Base-by-base conservation (phyloP, 2,113 vertebrate species). In the Candoia aspera region DNA sequence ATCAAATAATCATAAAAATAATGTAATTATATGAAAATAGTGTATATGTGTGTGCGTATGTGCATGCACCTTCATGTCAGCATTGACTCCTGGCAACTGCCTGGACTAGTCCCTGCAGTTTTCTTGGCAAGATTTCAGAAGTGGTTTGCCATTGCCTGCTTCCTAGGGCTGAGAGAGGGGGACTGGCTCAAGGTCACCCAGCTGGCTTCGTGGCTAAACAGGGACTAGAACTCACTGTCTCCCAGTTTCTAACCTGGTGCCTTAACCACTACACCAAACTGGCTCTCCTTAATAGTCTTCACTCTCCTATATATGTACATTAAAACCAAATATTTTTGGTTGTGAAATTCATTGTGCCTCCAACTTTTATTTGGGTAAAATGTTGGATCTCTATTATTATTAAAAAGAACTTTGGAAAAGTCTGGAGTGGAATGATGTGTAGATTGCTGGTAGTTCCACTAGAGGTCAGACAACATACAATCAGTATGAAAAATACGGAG, bases 381-480 rank as follows among this genome's bases (percentile, higher is more conserved):
- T 1, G 6, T 79, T 37, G 68, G 33, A 6, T 79, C 68, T 79
- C 68, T 79, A 3, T 37, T 37, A 79, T 79, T 79, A 15, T 37
- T 33, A 79, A 79, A 42, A 73, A 37, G 42, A 79, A 2, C 24
- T 49, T 29, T 29, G 13, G 13, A n/a, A 55, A 62, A 68, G 8
- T 17, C 11, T 87, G 2, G 53, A 79, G 37, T 37, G 85, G 42
- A 57, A 87, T 54, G 3, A 29, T 19, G 23, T 68, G 33, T 89
- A 55, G 73, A 94, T 93, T 33, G 88, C 2, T 19, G 92, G 8
- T 42, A 87, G 0, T 17, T 26, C 2, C 33, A 93, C 55, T 88
- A 91, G 88, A 68, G 88, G 59, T 91, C 91, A 84, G 24, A 58
- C 8, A 93, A 55, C 0, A n/a, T 53, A 87, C 58, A 19, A 86